Evolutionary conservation across 2,113 vertebrate genomes (phyloP), one percentile per base, ranked within the genome.

Genomic region (Aspiorhynchus laticeps): DNA sequence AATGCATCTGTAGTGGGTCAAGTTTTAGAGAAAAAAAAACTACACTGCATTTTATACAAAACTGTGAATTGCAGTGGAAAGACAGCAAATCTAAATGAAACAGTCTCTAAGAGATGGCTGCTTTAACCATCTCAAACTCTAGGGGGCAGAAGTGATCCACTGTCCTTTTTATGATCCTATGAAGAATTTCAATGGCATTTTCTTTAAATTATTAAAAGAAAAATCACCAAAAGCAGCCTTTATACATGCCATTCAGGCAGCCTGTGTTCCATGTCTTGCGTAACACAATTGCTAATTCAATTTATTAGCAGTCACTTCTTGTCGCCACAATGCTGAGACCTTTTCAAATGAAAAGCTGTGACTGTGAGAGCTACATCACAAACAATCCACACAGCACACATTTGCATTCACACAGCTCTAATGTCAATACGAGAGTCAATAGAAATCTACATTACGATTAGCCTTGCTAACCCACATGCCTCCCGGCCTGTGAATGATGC

Each of bases 71-170:
- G 33, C 33, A 33, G 33, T 33, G 33, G 33, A 33, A 33, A 33
- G 33, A 33, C 33, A 2, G 33, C 33, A 33, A 33, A 33, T 33
- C 33, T 33, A 33, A 33, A 33, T 33, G 33, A 33, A 33, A 33
- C 33, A 3, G 33, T 33, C 1, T 33, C 33, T 33, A 33, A 33
- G 33, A 33, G 33, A 33, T 33, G 33, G 3, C 28, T 31, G 41
- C 26, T 31, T 11, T 82, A 48, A n/a, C 38, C 10, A 31, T 63
- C 59, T 82, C 17, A 21, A 0, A 5, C 80, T 31, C 80, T 28
- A 82, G 80, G 59, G 41, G 80, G 26, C 80, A 82, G 61, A 67
- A 82, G 80, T 82, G 61, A 82, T 67, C 38, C 61, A 82, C 61
- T 69, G 59, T 67, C 61, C 3, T 80, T 41, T 41, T 26, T 26